Percentiles rank a stretch among this genome's conserved stretches.
Evolutionary conservation across 2,888 invertebrate genomes (phyloP).

Genomic region (Eupithecia subumbrata): DNA sequence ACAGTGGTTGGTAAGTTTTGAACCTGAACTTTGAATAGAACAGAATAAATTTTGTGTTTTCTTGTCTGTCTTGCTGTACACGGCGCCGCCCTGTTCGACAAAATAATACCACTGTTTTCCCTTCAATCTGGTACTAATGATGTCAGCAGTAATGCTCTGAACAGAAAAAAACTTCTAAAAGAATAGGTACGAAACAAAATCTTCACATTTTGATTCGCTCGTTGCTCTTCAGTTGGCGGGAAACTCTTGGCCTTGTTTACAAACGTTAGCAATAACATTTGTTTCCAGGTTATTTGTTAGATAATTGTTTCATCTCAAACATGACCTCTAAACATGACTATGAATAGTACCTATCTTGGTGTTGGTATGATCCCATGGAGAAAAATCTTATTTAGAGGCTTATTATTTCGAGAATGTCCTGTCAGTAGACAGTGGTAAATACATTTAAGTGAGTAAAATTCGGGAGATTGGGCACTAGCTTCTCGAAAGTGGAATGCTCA

Average conservation of each 20-base stretch:
- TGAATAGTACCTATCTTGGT: not conserved
- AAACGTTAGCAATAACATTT: not conserved
- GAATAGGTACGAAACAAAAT: not conserved
- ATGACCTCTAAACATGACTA: not conserved
- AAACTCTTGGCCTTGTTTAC: not conserved
- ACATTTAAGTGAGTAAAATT: no score
- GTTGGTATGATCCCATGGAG: not conserved
- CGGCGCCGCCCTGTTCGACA: not conserved
- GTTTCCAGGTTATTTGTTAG: not conserved
- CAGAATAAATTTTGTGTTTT: not conserved
- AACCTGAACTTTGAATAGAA: not conserved
- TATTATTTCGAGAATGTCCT: not conserved
- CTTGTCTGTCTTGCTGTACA: not conserved
- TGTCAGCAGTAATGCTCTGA: not conserved
- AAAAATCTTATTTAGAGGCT: not conserved
- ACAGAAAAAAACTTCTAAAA: not conserved
- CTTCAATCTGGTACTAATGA: not conserved
- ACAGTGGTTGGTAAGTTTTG: slow-evolving; percentile 21
- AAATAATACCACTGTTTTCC: not conserved
- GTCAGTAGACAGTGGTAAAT: not conserved
- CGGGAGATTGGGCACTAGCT: no score
- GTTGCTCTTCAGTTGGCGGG: not conserved
- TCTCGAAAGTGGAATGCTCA: no score
- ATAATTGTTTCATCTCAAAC: not conserved
- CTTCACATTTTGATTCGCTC: not conserved